Evolutionary conservation across 2,113 vertebrate genomes (phyloP).

Genomic region (Fulmarus glacialis): DNA sequence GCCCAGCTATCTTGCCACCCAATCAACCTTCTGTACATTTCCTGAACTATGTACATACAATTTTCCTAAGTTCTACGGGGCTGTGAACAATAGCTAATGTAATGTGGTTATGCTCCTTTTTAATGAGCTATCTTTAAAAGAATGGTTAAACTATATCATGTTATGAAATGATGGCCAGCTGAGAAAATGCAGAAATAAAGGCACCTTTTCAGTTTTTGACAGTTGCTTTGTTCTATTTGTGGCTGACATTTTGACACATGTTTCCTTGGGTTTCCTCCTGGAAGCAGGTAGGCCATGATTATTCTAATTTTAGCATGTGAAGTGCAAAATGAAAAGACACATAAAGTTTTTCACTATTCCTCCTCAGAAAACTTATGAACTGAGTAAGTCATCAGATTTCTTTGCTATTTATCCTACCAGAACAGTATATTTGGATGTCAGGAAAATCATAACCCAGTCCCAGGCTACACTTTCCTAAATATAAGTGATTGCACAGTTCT

Average conservation of each 20-base stretch:
- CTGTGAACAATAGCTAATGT: background rate
- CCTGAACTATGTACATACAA: background rate
- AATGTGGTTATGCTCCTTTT: background rate
- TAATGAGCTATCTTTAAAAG: background rate
- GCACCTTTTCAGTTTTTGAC: background rate
- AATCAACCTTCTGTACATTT: background rate
- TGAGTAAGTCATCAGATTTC: background rate
- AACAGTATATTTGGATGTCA: background rate
- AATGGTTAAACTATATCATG: background rate
- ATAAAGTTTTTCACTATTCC: background rate
- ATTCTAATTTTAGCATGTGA: background rate
- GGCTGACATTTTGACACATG: background rate
- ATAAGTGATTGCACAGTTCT: background rate
- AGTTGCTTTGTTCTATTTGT: background rate
- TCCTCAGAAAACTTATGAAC: background rate
- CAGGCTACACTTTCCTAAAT: background rate
- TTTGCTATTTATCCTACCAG: background rate
- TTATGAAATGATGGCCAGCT: background rate
- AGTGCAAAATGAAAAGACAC: background rate
- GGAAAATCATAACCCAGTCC: background rate
- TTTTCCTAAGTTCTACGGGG: background rate
- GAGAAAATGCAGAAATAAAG: background rate
- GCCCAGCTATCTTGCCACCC: background rate
- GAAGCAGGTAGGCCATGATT: background rate
- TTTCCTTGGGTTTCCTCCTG: background rate